Evolutionary conservation across 2,113 vertebrate species (phyloP).

Genomic region (Glaucidium brasilianum): DNA sequence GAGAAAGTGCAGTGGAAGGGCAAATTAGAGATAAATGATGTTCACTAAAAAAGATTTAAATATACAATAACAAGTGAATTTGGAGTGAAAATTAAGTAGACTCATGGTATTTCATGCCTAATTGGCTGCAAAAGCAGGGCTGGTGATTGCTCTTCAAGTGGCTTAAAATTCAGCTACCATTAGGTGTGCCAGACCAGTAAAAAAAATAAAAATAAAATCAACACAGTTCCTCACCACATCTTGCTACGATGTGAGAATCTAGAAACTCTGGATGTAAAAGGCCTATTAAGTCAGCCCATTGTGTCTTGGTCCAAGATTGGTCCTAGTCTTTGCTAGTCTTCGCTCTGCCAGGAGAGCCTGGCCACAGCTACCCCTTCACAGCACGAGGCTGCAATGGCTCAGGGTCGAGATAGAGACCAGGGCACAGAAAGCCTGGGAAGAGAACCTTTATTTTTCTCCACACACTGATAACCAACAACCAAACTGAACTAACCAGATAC

Average conservation of each 20-base stretch:
- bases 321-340: neutral
- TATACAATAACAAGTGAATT: neutral
- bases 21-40: neutral
- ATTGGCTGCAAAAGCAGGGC: neutral
- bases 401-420: neutral
- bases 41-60: neutral
- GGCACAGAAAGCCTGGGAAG: neutral
- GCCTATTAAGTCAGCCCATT: neutral
- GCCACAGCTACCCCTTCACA: neutral
- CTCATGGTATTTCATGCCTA: neutral
- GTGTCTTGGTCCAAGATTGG: neutral
- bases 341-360: neutral
- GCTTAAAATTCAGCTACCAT: neutral
- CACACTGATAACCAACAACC: neutral
- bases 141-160: neutral
- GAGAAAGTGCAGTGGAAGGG: neutral
- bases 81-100: neutral
- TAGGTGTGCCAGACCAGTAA: rapidly evolving
- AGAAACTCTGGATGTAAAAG: neutral
- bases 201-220: neutral
- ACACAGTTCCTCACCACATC: neutral
- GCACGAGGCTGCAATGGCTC: neutral
- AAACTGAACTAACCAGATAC: neutral
- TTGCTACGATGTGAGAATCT: neutral
- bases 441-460: neutral